Evolutionary conservation across 2,113 vertebrate species (phyloP), one percentile per base, ranked within the genome.

Genomic region (Abramis brama): DNA sequence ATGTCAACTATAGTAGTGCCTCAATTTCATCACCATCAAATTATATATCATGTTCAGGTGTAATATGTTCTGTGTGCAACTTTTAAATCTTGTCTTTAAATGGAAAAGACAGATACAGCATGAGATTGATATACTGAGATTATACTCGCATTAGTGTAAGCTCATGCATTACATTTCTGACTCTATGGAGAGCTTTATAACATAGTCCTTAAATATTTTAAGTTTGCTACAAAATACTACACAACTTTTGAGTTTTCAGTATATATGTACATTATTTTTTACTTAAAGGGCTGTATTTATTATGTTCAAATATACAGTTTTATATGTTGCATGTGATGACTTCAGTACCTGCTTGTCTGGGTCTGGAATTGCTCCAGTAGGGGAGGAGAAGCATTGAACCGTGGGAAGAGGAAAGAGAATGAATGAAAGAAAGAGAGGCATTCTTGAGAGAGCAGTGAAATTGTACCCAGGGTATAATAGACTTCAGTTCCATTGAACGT

Each of bases 401-500:
- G 47, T 84, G 85, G 60, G 86, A 83, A 64, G 25, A 30, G 70
- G 62, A 52, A 71, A 78, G 50, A 62, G 50, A 84, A 74, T 9
- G 79, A 89, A 87, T 86, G 88, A 93, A 92, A 91, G 89, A 94
- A 92, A 92, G 94, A 93, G 94, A 89, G 93, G 94, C 94, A 94
- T 95, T 95, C 95, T 91, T 91, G 92, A 94, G 87, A 92, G 92
- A 93, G 92, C 94, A 93, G 93, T 91, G 93, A 95, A 95, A 95
- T 96, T 93, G 94, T 93, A 93, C 92, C 92, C 91, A 87, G 70
- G 88, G 93, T 96, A 95, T 96, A 96, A 97, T 96, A 95, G 95
- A 97, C 95, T 95, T 93, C 93, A 91, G 94, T 92, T 89, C 95
- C 96, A 97, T 97, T 97, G 96, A 97, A 96, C 96, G 96, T 96